Evolutionary conservation across 2,888 invertebrate genomes (phyloP), one percentile per base, ranked within the genome.

Genomic region (Acronicta psi): DNA sequence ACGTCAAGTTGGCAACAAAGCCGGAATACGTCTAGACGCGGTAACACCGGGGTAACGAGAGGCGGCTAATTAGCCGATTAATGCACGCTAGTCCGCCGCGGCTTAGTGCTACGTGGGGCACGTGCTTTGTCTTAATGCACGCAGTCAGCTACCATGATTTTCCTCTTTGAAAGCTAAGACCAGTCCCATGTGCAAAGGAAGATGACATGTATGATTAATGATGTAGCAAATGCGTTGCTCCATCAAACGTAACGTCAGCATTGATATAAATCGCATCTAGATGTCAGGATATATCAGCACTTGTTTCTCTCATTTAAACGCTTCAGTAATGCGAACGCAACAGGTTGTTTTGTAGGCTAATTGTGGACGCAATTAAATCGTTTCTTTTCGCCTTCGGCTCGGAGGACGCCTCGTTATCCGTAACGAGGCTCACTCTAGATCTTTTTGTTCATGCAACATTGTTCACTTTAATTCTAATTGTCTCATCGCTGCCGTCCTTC

Each of bases 291-390:
- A 60, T 69, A 74, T 78, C 73, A 69, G 41, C 64, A 71, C 60
- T 77, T 71, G 73, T 71, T 77, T 65, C 61, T 79, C 72, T 76
- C 69, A 59, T 75, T 82, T 79, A 78, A 83, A 75, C 76, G 80
- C 73, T 84, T 78, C 70, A 80, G 80, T 77, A 82, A 84, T 82
- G 77, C 73, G 76, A 81, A 77, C 68, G 84, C 90, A 88, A 90
- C 90, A 90, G 88, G 90, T 91, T 82, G 87, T 84, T 89, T 87
- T 88, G 84, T 88, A 85, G 83, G 86, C 85, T 91, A 90, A 91
- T 91, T 87, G 86, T 87, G 80, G 81, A 83, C 81, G 83, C 85
- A 87, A 89, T 90, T 88, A 86, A 88, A 86, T 87, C 66, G 84
- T 87, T 86, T 89, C 84, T 87, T 87, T 90, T 85, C 82, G 80